Conservation (phyloP, 2,797 vertebrate genomes). For the Petrocephalus sullivani region DNA sequence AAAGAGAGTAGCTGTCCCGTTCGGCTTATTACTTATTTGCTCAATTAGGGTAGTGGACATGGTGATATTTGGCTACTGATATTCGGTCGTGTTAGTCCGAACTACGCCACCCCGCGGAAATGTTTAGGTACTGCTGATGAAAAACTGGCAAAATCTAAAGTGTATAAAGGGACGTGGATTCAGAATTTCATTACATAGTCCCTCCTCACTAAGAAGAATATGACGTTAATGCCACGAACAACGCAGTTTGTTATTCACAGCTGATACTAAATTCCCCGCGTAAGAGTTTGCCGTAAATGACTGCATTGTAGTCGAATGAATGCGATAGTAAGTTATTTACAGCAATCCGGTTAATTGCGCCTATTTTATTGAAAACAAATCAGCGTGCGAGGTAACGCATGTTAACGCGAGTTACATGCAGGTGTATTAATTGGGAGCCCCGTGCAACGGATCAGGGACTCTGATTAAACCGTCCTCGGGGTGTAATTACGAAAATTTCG, state of each 20-base stretch:
- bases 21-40: neutral
- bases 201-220: neutral
- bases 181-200: neutral
- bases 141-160: neutral
- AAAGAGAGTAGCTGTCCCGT: neutral
- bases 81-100: neutral
- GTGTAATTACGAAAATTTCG: neutral
- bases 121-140: neutral
- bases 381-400: neutral
- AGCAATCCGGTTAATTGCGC: neutral
- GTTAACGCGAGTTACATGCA: neutral
- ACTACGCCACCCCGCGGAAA: conserved; percentile 23
- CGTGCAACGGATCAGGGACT: neutral
- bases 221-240: neutral
- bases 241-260: neutral
- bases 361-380: neutral
- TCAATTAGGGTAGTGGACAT: neutral
- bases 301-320: neutral
- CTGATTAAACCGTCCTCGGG: neutral
- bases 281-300: neutral
- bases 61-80: neutral
- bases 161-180: neutral
- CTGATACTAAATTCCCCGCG: neutral
- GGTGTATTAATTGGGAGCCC: neutral
- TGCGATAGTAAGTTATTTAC: neutral